These are phyloP conservation scores for Muscicapa adusta DNA, from an alignment of 2,113 vertebrate genomes.

Conservation along the genomic window DNA sequence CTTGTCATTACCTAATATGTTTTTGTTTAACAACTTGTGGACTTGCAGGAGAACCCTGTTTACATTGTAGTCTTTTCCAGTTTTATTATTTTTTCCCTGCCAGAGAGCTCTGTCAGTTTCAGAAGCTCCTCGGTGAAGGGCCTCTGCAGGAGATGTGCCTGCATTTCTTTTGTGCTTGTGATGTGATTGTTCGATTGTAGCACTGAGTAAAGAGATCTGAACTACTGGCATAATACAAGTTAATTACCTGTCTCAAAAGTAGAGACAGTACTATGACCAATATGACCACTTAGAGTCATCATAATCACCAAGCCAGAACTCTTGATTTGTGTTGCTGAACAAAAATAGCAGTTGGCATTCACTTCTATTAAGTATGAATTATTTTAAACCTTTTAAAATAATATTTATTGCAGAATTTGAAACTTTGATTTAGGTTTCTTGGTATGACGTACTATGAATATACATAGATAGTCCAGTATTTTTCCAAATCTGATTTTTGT, in stretches of 20 bases:
- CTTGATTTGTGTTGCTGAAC: neutral
- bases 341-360: neutral
- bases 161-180: neutral
- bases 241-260: neutral
- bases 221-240: neutral
- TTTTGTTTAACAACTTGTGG: neutral
- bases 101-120: neutral
- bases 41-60: neutral
- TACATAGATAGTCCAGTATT: neutral
- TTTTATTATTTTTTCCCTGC: neutral
- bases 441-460: neutral
- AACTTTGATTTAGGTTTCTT: neutral
- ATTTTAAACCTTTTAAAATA: neutral
- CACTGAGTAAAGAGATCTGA: neutral
- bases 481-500: neutral
- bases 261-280: neutral
- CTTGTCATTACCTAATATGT: neutral
- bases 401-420: neutral
- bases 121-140: fast-evolving
- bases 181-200: neutral
- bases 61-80: neutral
- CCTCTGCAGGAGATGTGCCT: fast-evolving
- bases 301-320: neutral
- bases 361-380: neutral
- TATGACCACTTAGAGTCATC: neutral